Evolutionary conservation across 2,888 invertebrate genomes (phyloP), one percentile per base, ranked within the genome.

Genomic region (Parnassius smintheus): DNA sequence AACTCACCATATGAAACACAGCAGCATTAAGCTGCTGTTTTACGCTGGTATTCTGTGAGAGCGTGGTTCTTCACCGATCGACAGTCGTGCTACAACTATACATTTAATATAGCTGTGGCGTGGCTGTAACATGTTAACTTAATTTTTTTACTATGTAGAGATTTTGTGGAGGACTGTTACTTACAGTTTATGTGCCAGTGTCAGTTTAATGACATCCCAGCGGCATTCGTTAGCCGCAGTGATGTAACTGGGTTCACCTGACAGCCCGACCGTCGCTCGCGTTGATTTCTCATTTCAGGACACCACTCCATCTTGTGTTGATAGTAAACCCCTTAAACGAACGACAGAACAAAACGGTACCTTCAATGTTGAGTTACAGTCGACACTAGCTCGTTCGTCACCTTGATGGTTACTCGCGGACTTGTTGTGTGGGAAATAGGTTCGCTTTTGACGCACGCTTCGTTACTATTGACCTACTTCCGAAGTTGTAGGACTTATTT

Each of bases 331-430:
- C 2, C 13, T 44, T 49, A 45, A 55, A 50, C 49, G 9, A 49
- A 50, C 49, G 44, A 42, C 44, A 13, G 11, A 22, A 50, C 48
- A n/a, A 41, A 61, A 54, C 56, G 61, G 56, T 61, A 50, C 61
- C 55, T 44, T 50, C 51, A n/a, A 9, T 42, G 25, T n/a, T 44
- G 44, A 61, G 50, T 56, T 50, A 56, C n/a, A 8, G 11, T n/a
- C 41, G 42, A 45, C 25, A n/a, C 13, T 45, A 13, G 13, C 8
- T n/a, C 35, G 45, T 59, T 48, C 18, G 52, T 59, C 59, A 53
- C 22, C 12, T 51, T 22, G 44, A 45, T 7, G 35, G 35, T 35
- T 35, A 7, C 4, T 35, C 4, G 35, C 35, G 4, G 35, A 35
- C 2, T 45, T 13, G 45, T 9, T 49, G 48, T 56, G 13, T 48